These are phyloP conservation scores for Cnemophilus loriae DNA, from an alignment of 2,113 vertebrate genomes.

Conservation along the genomic window DNA sequence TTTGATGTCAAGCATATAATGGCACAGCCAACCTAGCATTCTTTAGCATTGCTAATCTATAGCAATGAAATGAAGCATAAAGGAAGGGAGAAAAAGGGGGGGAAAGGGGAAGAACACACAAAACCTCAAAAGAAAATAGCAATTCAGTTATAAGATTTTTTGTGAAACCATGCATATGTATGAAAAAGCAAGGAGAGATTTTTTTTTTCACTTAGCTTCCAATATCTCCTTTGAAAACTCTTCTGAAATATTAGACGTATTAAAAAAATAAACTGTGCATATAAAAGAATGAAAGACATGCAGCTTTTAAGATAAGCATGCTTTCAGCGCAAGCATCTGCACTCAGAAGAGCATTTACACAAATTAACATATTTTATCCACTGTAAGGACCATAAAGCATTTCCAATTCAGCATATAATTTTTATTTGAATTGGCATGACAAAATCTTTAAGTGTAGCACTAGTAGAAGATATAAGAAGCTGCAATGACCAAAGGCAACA, in stretches of 20 bases:
- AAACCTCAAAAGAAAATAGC: slow-evolving; percentile 40
- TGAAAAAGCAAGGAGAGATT: slow-evolving; percentile 19
- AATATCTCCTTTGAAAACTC: slow-evolving; percentile 64
- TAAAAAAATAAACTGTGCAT: slow-evolving; percentile 67
- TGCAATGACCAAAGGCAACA: slow-evolving; percentile 43
- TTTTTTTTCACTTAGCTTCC: slow-evolving; percentile 58
- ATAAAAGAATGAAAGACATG: slow-evolving; percentile 71
- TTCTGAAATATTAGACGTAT: slow-evolving; percentile 67
- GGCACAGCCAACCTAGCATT: slow-evolving; percentile 28
- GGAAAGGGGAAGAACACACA: slow-evolving; percentile 23
- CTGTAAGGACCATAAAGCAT: slow-evolving; percentile 68
- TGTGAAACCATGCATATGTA: slow-evolving; percentile 70
- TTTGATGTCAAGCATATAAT: slow-evolving; percentile 49
- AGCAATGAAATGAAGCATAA: slow-evolving; percentile 55
- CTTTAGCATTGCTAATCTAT: slow-evolving; percentile 53
- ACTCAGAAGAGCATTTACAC: slow-evolving; percentile 75
- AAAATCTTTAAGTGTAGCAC: slow-evolving; percentile 48
- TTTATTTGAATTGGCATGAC: slow-evolving; percentile 68
- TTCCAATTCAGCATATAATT: slow-evolving; percentile 66
- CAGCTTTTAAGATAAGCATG: slow-evolving; percentile 73
- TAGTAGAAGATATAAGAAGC: slow-evolving; percentile 38
- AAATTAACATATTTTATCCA: slow-evolving; percentile 80
- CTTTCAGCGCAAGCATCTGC: slow-evolving; percentile 67
- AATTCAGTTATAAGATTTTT: slow-evolving; percentile 64
- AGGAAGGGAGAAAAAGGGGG: not conserved